A percentile compares a stretch with the other conserved stretches of the same genome.
Conservation (phyloP, 2,888 invertebrate genomes). For the Camptogramma bilineatum region DNA sequence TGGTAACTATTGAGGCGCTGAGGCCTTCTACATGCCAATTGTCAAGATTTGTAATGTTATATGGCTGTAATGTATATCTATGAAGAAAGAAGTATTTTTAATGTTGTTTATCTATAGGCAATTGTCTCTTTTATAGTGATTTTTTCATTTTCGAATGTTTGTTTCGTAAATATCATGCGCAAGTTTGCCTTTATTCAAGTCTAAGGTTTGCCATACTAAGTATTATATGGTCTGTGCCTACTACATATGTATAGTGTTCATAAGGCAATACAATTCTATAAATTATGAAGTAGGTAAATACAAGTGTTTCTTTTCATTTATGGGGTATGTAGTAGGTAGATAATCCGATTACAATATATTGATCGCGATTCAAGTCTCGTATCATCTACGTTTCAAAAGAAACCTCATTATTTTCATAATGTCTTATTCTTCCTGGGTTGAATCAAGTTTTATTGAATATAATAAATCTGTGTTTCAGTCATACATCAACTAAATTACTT, state of each 20-base stretch:
- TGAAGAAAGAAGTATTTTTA: too few relatives aligned
- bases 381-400: conserved; percentile 9
- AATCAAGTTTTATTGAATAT: neutral
- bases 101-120: too few relatives aligned
- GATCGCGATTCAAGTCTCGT: conserved; percentile 11
- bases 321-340: conserved; percentile 25
- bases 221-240: too few relatives aligned
- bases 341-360: conserved; percentile 30
- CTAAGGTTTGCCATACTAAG: too few relatives aligned
- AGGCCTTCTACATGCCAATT: conserved; percentile 23
- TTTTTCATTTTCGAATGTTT: too few relatives aligned
- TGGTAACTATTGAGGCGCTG: conserved; percentile 28
- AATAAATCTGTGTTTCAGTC: neutral
- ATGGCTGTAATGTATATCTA: neutral
- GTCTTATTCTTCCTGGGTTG: neutral
- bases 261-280: neutral
- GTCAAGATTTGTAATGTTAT: conserved; percentile 4
- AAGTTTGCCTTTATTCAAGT: too few relatives aligned
- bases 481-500: neutral
- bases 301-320: conserved; percentile 10
- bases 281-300: neutral
- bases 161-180: too few relatives aligned
- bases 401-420: conserved; percentile 6
- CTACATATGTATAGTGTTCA: too few relatives aligned
- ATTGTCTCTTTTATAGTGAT: too few relatives aligned